phyloP scores from a whole-genome alignment of 2,888 invertebrate species.

The Tricholauxania praeusta region DNA sequence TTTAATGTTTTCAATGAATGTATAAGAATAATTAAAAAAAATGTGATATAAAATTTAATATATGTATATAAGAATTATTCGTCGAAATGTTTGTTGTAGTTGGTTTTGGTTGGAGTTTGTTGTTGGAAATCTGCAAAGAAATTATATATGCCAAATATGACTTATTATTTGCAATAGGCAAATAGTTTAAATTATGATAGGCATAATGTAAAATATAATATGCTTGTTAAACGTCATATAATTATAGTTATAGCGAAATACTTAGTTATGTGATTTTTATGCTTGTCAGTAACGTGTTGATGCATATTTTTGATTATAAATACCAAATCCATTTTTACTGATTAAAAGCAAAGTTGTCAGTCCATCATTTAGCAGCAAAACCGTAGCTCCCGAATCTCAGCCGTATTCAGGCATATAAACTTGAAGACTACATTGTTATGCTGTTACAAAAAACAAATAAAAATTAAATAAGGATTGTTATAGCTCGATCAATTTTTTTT shows the following conservation, averaged over 20 bases:
- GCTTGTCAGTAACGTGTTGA: conserved; percentile 32
- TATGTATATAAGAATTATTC: conserved; percentile 27
- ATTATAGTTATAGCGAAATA: conserved; percentile 25
- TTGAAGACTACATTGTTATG: neutral
- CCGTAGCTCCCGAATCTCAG: neutral
- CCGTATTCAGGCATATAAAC: neutral
- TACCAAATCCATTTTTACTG: conserved; percentile 34
- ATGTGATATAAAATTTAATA: conserved; percentile 30
- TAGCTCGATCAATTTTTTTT: too few species aligned
- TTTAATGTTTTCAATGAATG: conserved; percentile 17
- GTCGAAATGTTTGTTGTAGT: conserved; percentile 31
- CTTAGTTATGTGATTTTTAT: conserved; percentile 36
- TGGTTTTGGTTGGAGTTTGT: conserved; percentile 33
- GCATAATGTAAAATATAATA: conserved; percentile 3
- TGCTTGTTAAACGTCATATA: neutral
- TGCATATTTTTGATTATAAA: conserved; percentile 34
- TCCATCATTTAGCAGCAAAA: neutral
- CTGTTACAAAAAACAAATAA: neutral
- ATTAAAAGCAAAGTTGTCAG: neutral
- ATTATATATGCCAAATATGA: conserved; percentile 21
- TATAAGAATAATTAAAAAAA: conserved; percentile 9
- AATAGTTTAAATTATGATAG: conserved; percentile 1
- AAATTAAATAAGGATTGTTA: too few species aligned
- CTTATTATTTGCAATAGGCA: conserved; percentile 25
- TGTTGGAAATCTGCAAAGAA: conserved; percentile 30